Evolutionary conservation across 2,113 vertebrate genomes (phyloP), one percentile per base, ranked within the genome.

Genomic region (Alethe castanea): DNA sequence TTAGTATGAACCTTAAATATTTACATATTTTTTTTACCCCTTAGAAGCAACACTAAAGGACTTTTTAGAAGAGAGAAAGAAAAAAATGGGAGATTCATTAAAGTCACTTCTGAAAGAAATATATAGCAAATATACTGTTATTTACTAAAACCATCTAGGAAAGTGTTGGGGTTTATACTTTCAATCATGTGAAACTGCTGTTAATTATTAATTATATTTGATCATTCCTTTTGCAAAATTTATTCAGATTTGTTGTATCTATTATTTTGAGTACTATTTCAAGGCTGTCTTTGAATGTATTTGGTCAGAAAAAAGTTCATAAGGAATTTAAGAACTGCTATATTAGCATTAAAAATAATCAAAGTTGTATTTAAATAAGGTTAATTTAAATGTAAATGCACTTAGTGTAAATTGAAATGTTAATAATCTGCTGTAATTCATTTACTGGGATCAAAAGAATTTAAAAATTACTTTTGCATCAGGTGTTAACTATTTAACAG

Each of bases 381-480:
- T 91, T 96, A 96, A 95, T 91, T 95, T 96, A 95, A 90, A 95
- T 94, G 45, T 96, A 95, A 96, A 88, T 76, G 62, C 17, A 76
- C 17, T 94, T 96, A 64, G 73, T 42, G 79, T 60, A 96, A 96
- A 83, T 72, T 94, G 67, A 94, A 93, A 19, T 62, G n/a, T 86
- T 86, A 76, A 52, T 95, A 95, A 94, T 72, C 47, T 93, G 47
- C 59, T 72, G 79, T 35, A 89, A 81, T 74, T 88, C 35, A 66
- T 60, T 93, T 36, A 52, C 44, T 91, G 56, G 22, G 45, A 86
- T 91, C 56, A 86, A 88, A 90, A 92, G 60, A 90, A 35, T 76
- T 83, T 71, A 24, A 93, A 92, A 93, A 74, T 84, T 61, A 23
- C 40, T 89, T 88, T 90, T 28, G 29, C 26, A 67, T 86, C 65